Percentiles rank a stretch among this genome's conserved stretches.
These are phyloP conservation scores for Rhea pennata DNA, from an alignment of 2,113 vertebrate species.

Conservation along the genomic window DNA sequence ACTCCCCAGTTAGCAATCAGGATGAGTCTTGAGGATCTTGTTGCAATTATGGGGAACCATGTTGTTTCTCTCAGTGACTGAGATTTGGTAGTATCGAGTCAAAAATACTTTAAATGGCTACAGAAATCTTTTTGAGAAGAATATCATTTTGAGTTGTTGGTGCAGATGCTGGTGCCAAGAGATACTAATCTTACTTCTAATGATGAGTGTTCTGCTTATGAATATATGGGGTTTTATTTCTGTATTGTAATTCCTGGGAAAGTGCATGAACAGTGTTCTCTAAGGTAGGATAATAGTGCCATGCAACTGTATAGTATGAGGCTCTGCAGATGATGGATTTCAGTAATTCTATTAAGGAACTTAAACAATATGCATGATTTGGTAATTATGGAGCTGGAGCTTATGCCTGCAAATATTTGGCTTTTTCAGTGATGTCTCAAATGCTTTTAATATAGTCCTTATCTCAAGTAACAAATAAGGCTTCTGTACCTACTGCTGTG, in stretches of 20 bases:
- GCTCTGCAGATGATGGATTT: background rate
- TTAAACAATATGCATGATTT: too few relatives aligned
- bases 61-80: background rate
- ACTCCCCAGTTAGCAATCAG: background rate
- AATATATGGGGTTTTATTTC: background rate
- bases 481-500: background rate
- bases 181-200: background rate
- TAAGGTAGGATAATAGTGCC: background rate
- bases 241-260: background rate
- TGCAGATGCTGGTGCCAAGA: background rate
- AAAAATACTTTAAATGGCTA: background rate
- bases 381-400: background rate
- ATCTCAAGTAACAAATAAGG: background rate
- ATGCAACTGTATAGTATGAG: background rate
- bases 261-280: background rate
- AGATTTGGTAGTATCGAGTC: background rate
- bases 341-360: background rate
- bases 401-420: background rate
- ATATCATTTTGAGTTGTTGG: background rate
- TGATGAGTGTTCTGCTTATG: background rate
- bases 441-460: background rate
- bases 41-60: background rate
- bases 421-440: background rate
- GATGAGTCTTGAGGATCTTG: background rate
- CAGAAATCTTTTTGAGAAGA: background rate